Base-by-base conservation (phyloP, 2,888 invertebrate genomes). In the Anticlea derivata region DNA sequence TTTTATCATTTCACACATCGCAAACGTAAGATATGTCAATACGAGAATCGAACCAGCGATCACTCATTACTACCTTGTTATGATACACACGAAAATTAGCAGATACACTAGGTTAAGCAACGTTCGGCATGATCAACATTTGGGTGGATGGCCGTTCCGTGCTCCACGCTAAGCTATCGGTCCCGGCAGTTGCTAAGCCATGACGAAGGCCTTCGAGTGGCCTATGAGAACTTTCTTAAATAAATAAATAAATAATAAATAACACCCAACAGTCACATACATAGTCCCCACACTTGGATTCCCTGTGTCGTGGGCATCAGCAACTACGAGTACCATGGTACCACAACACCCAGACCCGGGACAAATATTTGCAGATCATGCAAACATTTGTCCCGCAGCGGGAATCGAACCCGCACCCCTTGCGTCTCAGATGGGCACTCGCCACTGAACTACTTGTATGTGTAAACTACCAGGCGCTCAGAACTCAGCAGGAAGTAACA, bases 11-110 rank as follows among this genome's bases (percentile, higher is more conserved):
- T 17, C 4, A 38, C 8, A 38, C 17, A n/a, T 24, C 31, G 29
- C 40, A 12, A 40, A 30, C 24, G 24, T 7, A 41, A 31, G 43
- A 49, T 49, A 49, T 49, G 49, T 49, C 26, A 30, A 24, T 10
- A 23, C 8, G 24, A 43, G 37, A 26, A 31, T 49, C 30, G 31
- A 49, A 49, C 37, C 43, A 24, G 41, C 49, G 17, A 40, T 11
- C 23, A 26, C 6, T 26, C 12, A 10, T 7, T 10, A 13, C 10
- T 17, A 2, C 17, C 17, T 3, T 17, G 2, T 17, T 4, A 17
- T 17, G 4, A 17, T 17, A 17, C 4, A 2, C 2, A 17, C 17
- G 2, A 17, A 2, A 3, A 17, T n/a, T n/a, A n/a, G n/a, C n/a
- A n/a, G n/a, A n/a, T n/a, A n/a, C n/a, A 17, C 26, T 13, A 13